Evolutionary conservation across 2,888 invertebrate species (phyloP), one percentile per base, ranked within the genome.

Genomic region (Melanargia galathea): DNA sequence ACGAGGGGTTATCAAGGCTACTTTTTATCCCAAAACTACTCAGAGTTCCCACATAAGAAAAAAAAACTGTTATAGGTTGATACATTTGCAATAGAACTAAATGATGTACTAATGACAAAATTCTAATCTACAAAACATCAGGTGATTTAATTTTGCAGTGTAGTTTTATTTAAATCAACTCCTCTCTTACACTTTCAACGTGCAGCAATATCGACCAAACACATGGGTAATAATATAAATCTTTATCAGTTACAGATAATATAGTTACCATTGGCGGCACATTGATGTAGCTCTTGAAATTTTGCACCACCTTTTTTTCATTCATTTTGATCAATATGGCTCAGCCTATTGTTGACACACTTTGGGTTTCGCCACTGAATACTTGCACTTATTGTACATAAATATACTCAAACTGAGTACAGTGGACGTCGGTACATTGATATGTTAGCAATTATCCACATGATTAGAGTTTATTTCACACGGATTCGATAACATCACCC

Each of bases 201-300:
- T 11, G 8, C 49, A 59, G 16, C 13, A 51, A 16, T 49, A n/a
- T 26, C 2, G 18, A 24, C 8, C 38, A 38, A 26, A 38, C 18
- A 26, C 43, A 20, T 20, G 20, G n/a, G 22, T 22, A 13, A 45
- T 24, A 20, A 22, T 24, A 51, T 38, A 55, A 52, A 20, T 60
- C 33, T 52, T 60, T 60, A 66, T 66, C 65, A 52, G 56, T 60
- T 52, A 59, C 38, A 69, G 63, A 69, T 70, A 66, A 70, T 58
- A 48, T 66, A 69, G 65, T 83, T 78, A 90, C 90, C 84, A 83
- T 75, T 63, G 86, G 80, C 66, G 87, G 82, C 71, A 86, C 87
- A 75, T 88, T 88, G 75, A 93, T 87, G 83, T 93, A 93, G 78
- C 92, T 92, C 81, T 88, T 92, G 80, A 93, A 93, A 80, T 92